A percentile compares a stretch with the other conserved stretches of the same genome.
phyloP scores from a whole-genome alignment of 2,113 vertebrate genomes.

The Nerophis ophidion region DNA sequence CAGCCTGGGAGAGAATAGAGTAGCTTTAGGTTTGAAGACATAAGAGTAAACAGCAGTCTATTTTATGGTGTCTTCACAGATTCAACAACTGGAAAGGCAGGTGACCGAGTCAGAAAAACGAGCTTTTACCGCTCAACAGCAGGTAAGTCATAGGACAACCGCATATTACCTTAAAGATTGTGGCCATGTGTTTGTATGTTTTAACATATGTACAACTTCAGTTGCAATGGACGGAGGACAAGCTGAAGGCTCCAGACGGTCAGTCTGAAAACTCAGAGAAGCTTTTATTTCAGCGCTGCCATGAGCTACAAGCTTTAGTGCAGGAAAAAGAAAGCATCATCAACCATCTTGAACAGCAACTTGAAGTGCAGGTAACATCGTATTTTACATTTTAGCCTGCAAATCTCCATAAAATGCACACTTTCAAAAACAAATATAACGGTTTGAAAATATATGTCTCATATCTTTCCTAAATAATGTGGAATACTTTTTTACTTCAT shows the following conservation, averaged over 20 bases:
- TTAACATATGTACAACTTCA: conserved; percentile 47
- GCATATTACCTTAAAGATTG: background rate
- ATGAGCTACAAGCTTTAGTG: conserved; percentile 81
- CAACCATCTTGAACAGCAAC: conserved; percentile 81
- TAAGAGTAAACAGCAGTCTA: background rate
- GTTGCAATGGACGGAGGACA: conserved; percentile 97
- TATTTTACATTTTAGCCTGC: too few relatives aligned
- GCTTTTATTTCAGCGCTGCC: conserved; percentile 82
- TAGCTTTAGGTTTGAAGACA: too few relatives aligned
- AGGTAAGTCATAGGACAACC: conserved; percentile 66
- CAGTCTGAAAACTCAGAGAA: conserved; percentile 84
- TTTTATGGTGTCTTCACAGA: conserved; percentile 64
- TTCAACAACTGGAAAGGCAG: conserved; percentile 92
- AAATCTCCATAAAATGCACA: too few relatives aligned
- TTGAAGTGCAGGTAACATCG: conserved; percentile 86
- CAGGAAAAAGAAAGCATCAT: conserved; percentile 88
- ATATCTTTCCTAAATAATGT: too few relatives aligned
- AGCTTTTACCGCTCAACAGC: conserved; percentile 87
- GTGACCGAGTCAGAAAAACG: conserved; percentile 87
- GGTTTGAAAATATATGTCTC: too few relatives aligned
- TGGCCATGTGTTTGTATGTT: background rate
- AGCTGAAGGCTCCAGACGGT: conserved; percentile 83
- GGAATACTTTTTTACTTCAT: background rate
- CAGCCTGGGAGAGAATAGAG: too few relatives aligned
- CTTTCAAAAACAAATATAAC: too few relatives aligned